Percentiles rank a stretch among this genome's conserved stretches.
phyloP scores from a whole-genome alignment of 2,113 vertebrate species.

The Astur gentilis region DNA sequence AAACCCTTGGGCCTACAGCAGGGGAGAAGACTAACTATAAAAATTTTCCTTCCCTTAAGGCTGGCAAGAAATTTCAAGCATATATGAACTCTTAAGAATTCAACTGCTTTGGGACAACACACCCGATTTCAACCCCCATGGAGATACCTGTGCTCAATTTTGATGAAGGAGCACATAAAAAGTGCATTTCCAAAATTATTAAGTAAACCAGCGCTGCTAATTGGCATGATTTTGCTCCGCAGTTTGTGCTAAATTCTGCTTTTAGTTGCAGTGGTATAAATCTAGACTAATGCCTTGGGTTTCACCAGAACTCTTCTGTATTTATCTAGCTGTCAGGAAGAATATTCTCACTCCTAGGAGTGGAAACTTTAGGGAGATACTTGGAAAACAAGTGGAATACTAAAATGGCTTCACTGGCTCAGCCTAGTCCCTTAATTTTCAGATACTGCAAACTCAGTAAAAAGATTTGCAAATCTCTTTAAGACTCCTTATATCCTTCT shows the following conservation, averaged over 20 bases:
- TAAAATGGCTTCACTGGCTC: neutral
- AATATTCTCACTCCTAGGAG: neutral
- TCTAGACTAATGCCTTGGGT: neutral
- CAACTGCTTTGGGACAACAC: neutral
- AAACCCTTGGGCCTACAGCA: neutral
- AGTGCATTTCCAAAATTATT: neutral
- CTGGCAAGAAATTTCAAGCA: neutral
- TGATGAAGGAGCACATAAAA: neutral
- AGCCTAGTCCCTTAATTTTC: neutral
- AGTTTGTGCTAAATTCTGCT: neutral
- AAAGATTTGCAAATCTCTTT: neutral
- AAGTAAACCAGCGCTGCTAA: neutral
- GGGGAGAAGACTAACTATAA: neutral
- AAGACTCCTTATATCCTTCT: neutral
- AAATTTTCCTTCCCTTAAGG: neutral
- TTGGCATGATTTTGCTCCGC: neutral
- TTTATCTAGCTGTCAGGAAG: neutral
- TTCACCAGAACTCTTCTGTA: neutral
- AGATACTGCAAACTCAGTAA: neutral
- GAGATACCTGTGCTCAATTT: neutral
- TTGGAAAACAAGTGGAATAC: neutral
- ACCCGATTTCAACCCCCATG: rapidly evolving
- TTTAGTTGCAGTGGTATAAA: neutral
- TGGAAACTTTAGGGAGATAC: neutral
- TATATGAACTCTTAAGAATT: neutral